Evolutionary conservation across 1,140 invertebrate species (phyloP).

Genomic region (Drosophila lacteicornis): DNA sequence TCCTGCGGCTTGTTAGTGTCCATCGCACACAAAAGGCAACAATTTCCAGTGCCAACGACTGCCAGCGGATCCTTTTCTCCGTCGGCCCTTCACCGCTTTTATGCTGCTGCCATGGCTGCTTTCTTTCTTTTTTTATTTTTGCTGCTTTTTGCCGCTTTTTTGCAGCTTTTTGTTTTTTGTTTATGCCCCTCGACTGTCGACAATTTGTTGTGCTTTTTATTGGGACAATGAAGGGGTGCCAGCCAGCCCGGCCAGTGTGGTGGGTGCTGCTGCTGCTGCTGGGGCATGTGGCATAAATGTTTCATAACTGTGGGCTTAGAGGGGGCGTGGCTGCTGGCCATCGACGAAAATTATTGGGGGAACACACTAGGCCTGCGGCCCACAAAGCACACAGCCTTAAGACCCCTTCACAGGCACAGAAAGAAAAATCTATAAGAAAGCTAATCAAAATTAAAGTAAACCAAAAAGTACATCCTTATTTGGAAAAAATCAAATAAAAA

Average conservation of each 20-base stretch:
- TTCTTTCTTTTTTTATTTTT: slow-evolving; percentile 3
- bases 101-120: not conserved
- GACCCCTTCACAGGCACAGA: not conserved
- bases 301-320: slow-evolving; percentile 65
- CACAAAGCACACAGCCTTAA: not conserved
- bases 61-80: slow-evolving; percentile 30
- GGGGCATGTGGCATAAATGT: slow-evolving; percentile 61
- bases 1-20: slow-evolving; percentile 53
- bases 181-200: slow-evolving; percentile 53
- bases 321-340: slow-evolving; percentile 41
- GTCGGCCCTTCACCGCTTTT: slow-evolving; percentile 2
- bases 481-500: no score
- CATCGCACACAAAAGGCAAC: slow-evolving; percentile 58
- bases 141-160: slow-evolving; percentile 8
- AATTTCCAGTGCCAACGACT: slow-evolving; percentile 33
- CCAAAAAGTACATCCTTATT: not conserved
- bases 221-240: slow-evolving; percentile 41
- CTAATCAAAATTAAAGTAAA: no score
- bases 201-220: slow-evolving; percentile 81
- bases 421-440: not conserved
- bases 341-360: slow-evolving; percentile 59
- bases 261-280: slow-evolving; percentile 2
- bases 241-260: not conserved
- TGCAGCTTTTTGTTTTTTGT: slow-evolving; percentile 26
- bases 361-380: slow-evolving; percentile 52